Conservation (phyloP, 2,797 vertebrate genomes). For the Pseudocheirus occidentalis region DNA sequence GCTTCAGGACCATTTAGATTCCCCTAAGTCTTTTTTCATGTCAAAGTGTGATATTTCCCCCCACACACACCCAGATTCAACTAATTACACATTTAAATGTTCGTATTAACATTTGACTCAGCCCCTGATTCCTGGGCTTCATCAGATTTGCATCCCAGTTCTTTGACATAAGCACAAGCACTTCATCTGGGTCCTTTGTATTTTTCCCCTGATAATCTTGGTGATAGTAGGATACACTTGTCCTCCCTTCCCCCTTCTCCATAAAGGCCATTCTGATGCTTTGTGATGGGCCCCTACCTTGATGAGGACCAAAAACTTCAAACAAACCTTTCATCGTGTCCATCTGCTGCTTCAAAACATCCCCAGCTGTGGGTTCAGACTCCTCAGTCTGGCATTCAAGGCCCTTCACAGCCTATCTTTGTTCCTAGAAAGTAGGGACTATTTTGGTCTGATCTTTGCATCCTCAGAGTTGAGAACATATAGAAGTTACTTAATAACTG, state of each 20-base stretch:
- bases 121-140: background rate
- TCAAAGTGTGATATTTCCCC: background rate
- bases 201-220: background rate
- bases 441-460: background rate
- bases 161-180: background rate
- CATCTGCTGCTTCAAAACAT: too few relatives aligned
- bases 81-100: background rate
- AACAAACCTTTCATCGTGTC: background rate
- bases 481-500: background rate
- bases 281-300: background rate
- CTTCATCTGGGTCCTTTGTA: background rate
- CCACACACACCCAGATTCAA: background rate
- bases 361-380: background rate
- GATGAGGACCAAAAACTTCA: background rate
- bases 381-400: background rate
- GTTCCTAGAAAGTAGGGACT: background rate
- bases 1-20: fast-evolving
- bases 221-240: background rate
- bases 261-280: background rate
- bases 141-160: conserved; percentile 30
- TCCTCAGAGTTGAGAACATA: background rate
- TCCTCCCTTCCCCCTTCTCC: background rate
- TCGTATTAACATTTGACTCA: background rate
- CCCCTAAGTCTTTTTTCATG: background rate
- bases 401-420: background rate